phyloP scores from a whole-genome alignment of 1,140 invertebrate genomes.

The Sarcophaga bullata region DNA sequence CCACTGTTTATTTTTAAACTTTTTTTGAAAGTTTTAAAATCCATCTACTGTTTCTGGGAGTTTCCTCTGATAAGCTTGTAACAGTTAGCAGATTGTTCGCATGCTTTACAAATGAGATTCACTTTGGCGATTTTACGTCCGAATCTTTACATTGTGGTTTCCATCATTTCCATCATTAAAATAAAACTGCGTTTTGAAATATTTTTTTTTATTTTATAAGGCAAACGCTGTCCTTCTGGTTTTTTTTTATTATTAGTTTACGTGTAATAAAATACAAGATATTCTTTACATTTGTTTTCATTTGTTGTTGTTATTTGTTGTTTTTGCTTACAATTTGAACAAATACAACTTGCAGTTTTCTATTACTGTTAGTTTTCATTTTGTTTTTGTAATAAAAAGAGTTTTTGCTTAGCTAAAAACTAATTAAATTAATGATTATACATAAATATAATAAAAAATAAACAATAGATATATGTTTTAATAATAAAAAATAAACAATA shows the following conservation, averaged over 20 bases:
- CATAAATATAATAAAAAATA: conserved; percentile 19
- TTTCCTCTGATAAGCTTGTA: too few species aligned
- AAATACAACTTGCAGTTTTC: conserved; percentile 53
- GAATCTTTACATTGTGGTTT: too few species aligned
- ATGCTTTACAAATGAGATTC: too few species aligned
- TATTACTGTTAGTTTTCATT: not conserved
- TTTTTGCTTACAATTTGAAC: conserved; percentile 48
- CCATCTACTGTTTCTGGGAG: too few species aligned
- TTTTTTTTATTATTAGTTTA: conserved; percentile 59
- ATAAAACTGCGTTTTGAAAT: conserved; percentile 18
- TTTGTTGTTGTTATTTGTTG: conserved; percentile 47
- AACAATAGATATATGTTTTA: conserved; percentile 3
- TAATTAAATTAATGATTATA: conserved; percentile 25
- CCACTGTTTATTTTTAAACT: too few species aligned
- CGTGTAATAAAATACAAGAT: conserved; percentile 66
- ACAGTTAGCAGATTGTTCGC: too few species aligned
- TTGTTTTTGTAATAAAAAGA: conserved; percentile 19
- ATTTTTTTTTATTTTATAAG: conserved; percentile 51
- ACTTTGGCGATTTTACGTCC: too few species aligned
- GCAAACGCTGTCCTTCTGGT: conserved; percentile 65
- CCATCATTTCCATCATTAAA: not conserved
- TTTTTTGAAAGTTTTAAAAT: too few species aligned
- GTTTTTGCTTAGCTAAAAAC: conserved; percentile 26
- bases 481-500: conserved; percentile 14
- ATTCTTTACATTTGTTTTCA: conserved; percentile 56